These are phyloP conservation scores for Paratilapia polleni DNA, from an alignment of 2,113 vertebrate genomes.

Conservation along the genomic window DNA sequence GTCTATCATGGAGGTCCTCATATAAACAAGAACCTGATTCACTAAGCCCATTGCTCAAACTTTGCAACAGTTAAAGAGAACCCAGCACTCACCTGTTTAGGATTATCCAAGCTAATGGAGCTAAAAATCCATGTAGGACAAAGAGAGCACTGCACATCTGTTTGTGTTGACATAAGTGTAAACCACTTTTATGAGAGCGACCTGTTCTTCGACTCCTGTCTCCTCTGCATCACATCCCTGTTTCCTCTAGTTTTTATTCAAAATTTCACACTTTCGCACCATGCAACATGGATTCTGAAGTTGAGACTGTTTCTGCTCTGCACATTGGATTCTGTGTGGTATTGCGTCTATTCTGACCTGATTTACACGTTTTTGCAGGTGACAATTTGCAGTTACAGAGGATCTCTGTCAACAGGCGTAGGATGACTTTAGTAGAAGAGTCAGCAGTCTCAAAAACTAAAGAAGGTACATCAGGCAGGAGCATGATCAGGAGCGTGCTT, in stretches of 20 bases:
- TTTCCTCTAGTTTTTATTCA: not conserved
- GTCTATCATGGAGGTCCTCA: not conserved
- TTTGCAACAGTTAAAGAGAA: slow-evolving; percentile 27
- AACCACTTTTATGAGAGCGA: slow-evolving; percentile 42
- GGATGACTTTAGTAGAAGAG: not conserved
- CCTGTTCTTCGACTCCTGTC: slow-evolving; percentile 14
- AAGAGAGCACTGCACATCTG: slow-evolving; percentile 50
- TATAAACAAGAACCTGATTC: slow-evolving; percentile 1
- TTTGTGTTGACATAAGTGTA: slow-evolving; percentile 32
- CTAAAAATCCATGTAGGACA: slow-evolving; percentile 25
- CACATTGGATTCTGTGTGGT: not conserved
- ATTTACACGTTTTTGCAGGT: not conserved
- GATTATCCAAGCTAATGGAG: slow-evolving; percentile 52
- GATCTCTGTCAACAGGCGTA: not conserved
- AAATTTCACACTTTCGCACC: slow-evolving; percentile 9
- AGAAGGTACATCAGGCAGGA: too few species aligned
- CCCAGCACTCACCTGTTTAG: slow-evolving; percentile 49
- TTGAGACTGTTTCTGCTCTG: not conserved
- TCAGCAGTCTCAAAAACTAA: not conserved
- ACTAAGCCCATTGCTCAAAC: slow-evolving; percentile 13
- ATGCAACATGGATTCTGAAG: not conserved
- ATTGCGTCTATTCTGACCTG: not conserved
- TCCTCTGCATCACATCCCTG: not conserved
- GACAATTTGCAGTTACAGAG: not conserved
- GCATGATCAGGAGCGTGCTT: too few species aligned